A percentile compares a stretch with the other conserved stretches of the same genome.
These are phyloP conservation scores for Aphidoletes aphidimyza DNA, from an alignment of 2,888 invertebrate genomes.

Conservation along the genomic window DNA sequence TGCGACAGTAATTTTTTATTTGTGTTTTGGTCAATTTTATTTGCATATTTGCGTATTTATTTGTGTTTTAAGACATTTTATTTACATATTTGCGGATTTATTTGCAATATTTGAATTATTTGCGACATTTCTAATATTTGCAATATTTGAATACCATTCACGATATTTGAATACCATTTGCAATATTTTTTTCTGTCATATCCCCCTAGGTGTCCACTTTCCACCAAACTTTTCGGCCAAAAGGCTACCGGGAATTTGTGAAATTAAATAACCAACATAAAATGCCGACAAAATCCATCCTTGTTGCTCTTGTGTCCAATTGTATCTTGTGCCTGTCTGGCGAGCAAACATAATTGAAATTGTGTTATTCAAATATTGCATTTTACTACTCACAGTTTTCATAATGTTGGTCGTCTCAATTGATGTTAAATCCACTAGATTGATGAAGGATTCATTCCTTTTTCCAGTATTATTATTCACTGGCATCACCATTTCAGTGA, in stretches of 20 bases:
- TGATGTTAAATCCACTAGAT: not conserved
- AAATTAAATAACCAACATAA: not conserved
- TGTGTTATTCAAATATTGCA: too few species aligned
- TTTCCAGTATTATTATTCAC: not conserved
- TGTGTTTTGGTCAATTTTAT: too few species aligned
- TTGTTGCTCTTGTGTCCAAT: not conserved
- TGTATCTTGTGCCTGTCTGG: not conserved
- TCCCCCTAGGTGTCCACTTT: not conserved
- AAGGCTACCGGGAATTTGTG: not conserved
- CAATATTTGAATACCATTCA: too few species aligned
- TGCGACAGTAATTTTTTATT: too few species aligned
- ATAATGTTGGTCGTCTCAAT: not conserved
- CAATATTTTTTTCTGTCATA: too few species aligned
- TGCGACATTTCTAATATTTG: too few species aligned
- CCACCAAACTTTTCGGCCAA: not conserved
- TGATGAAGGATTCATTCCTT: not conserved
- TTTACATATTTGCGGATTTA: too few species aligned
- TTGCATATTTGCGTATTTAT: too few species aligned
- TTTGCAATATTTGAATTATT: too few species aligned
- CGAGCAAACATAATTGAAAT: not conserved
- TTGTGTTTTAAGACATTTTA: too few species aligned
- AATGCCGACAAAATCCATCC: not conserved
- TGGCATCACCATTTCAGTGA: constrained; percentile 75
- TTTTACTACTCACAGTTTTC: not conserved
- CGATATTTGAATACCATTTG: too few species aligned